Percentiles rank a stretch among this genome's conserved stretches.
Conservation (phyloP, 2,797 vertebrate genomes). For the Cephalopachus bancanus region DNA sequence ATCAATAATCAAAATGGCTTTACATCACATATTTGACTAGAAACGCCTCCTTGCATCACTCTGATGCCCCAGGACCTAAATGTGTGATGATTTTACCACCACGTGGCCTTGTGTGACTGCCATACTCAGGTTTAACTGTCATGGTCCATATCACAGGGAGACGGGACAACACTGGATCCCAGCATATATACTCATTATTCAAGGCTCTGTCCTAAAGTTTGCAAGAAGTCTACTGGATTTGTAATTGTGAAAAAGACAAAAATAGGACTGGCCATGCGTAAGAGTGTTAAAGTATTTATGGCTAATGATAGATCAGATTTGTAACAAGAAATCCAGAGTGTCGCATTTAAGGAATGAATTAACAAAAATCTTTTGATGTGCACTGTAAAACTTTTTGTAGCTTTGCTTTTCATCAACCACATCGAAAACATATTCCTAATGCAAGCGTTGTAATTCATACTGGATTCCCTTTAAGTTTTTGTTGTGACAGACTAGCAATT, state of each 20-base stretch:
- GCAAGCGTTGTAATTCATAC: not conserved
- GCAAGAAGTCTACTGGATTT: not conserved
- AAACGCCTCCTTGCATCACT: not conserved
- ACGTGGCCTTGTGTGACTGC: not conserved
- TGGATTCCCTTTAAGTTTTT: not conserved
- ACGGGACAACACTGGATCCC: not conserved
- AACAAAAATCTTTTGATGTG: not conserved
- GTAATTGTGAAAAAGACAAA: not conserved
- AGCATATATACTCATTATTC: not conserved
- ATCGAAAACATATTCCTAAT: not conserved
- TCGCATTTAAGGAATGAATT: not conserved
- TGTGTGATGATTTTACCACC: not conserved
- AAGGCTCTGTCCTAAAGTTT: not conserved
- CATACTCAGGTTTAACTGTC: too few species aligned
- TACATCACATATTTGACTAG: not conserved
- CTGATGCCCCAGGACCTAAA: too few species aligned
- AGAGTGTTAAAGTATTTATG: not conserved
- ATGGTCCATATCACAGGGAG: not conserved
- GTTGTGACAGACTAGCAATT: not conserved
- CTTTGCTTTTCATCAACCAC: not conserved
- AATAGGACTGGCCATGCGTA: not conserved
- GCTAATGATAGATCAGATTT: not conserved
- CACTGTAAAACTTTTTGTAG: not conserved
- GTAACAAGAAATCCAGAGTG: not conserved
- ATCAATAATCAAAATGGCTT: not conserved